Evolutionary conservation across 2,113 vertebrate species (phyloP), one percentile per base, ranked within the genome.

Genomic region (Micromys minutus): DNA sequence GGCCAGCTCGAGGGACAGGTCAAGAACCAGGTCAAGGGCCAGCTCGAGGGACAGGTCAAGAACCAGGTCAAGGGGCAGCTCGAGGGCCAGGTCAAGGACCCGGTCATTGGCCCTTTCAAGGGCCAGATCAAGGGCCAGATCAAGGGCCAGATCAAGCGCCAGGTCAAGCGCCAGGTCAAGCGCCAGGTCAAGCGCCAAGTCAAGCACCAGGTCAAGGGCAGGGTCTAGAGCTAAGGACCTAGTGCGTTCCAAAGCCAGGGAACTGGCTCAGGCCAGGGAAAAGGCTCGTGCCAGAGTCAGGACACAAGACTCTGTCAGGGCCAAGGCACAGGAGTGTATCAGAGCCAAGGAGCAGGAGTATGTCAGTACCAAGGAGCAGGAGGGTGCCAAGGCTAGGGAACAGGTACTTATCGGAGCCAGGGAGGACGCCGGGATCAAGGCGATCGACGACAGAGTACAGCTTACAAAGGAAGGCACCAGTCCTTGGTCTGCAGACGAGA

Each of bases 141-240:
- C 57, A 26, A 42, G 80, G 13, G 13, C 80, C 57, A 59, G n/a
- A 11, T 13, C 72, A 75, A 76, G 45, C 13, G 9, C 63, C 63
- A 29, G 0, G 39, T 10, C 1, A 34, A 1, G 8, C 15, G 19
- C 39, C 39, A 31, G 0, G 65, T 9, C 63, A 45, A 29, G 45
- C 0, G 16, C 67, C 57, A 55, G 76, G 22, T 17, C 71, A 39
- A 13, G 19, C 8, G 5, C 10, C 4, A 19, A 7, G 39, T 45
- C 26, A 11, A 17, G 12, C 0, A 57, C 45, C 63, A 34, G 65
- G 31, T 67, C 65, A 47, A 84, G 15, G 4, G 39, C 31, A 7
- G 39, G 42, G 42, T 47, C 83, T 2, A 65, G 61, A 50, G 83
- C 19, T 1, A 67, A 0, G 17, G 29, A 47, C 42, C 42, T 47